Evolutionary conservation across 2,888 invertebrate genomes (phyloP).

Genomic region (Copidosoma aretas): DNA sequence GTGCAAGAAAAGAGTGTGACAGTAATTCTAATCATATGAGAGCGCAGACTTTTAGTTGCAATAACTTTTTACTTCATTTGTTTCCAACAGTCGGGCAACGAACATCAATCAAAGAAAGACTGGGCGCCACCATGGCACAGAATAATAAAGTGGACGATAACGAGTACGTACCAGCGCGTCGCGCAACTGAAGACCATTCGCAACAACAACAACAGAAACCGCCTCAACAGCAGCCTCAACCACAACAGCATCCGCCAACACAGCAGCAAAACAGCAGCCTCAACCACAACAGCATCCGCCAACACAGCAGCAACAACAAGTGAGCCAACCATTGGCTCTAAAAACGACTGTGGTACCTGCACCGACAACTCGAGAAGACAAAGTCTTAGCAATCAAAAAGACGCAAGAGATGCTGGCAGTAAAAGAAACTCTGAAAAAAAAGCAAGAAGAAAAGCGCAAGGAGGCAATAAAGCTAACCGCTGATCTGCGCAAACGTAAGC

Average conservation of each 20-base stretch:
- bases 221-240: constrained; percentile 35
- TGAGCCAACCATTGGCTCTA: constrained; percentile 47
- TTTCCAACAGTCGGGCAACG: constrained; percentile 49
- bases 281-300: constrained; percentile 36
- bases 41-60: not conserved
- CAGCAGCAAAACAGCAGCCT: constrained; percentile 40
- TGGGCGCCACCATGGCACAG: constrained; percentile 53
- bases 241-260: constrained; percentile 41
- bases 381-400: constrained; percentile 65
- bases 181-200: constrained; percentile 54
- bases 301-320: constrained; percentile 29
- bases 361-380: constrained; percentile 54
- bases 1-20: not conserved
- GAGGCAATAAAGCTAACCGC: constrained; percentile 79
- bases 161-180: constrained; percentile 60
- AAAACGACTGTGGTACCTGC: constrained; percentile 41
- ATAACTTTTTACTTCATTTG: not conserved
- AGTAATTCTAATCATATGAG: not conserved
- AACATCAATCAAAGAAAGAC: constrained; percentile 59
- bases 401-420: constrained; percentile 68
- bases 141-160: constrained; percentile 55
- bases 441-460: constrained; percentile 77
- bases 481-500: constrained; percentile 84
- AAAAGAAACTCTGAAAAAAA: constrained; percentile 74
- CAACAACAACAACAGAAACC: constrained; percentile 25